Conservation (phyloP, 2,797 vertebrate genomes). For the Paramormyrops hopkinsi region DNA sequence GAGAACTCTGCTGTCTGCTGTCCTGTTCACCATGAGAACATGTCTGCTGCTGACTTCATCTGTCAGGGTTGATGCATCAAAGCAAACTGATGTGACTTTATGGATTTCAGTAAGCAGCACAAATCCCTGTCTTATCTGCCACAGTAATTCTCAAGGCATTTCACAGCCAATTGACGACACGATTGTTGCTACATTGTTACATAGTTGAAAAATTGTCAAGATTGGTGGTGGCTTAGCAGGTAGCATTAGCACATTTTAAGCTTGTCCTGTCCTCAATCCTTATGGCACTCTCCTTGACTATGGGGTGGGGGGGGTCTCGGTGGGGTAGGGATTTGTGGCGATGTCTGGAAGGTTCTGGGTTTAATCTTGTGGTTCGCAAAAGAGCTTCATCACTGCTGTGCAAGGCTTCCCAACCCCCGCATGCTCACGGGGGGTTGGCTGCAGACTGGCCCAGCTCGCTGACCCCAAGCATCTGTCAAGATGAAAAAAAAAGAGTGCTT, state of each 20-base stretch:
- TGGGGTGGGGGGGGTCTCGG: neutral
- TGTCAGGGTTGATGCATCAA: neutral
- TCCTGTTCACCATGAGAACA: neutral
- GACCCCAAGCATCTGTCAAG: neutral
- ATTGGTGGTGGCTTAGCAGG: neutral
- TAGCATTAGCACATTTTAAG: neutral
- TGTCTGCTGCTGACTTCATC: neutral
- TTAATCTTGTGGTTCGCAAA: neutral
- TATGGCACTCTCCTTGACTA: neutral
- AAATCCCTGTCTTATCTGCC: neutral
- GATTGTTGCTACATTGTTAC: neutral
- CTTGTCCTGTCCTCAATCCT: neutral
- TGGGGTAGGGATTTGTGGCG: neutral
- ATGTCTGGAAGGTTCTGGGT: neutral
- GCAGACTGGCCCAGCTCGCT: neutral
- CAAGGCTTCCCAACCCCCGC: neutral
- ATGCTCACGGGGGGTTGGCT: neutral
- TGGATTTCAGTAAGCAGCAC: neutral
- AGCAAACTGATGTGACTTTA: neutral
- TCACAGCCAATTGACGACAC: neutral
- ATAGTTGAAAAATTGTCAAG: neutral
- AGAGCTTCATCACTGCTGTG: neutral
- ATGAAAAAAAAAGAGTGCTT: neutral
- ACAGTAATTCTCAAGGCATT: neutral
- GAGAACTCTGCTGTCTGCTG: neutral